Base-by-base conservation (phyloP, 1,140 invertebrate species). In the Pararge aegeria region DNA sequence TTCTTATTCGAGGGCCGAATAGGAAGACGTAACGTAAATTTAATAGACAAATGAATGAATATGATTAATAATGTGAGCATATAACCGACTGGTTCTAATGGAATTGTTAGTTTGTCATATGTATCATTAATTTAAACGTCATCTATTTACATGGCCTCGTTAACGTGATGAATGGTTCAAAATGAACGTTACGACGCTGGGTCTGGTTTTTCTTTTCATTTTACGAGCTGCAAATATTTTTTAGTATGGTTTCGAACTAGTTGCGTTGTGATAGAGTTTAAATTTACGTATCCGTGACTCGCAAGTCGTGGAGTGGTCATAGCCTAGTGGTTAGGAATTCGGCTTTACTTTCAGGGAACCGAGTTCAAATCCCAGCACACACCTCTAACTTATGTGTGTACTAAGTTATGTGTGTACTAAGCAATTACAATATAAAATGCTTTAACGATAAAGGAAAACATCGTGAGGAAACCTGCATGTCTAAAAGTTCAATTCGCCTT, bases 71-170 rank as follows among this genome's bases (percentile, higher is more conserved):
- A 63, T n/a, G 58, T 55, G 51, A 27, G 52, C 68, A 63, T 70
- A 68, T 68, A 58, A 64, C 55, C 48, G 65, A 57, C 49, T 59
- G 66, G 64, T 66, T 68, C 52, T 58, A 58, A 80, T 78, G 66
- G 69, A 78, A 64, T 75, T 77, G 70, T 77, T 74, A 70, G 73
- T 75, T 74, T 74, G 75, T 76, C 73, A 73, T 59, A 68, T 59
- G 53, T 38, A 71, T 78, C 76, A 83, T 80, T 75, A 74, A 79
- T 80, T 69, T 61, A 63, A 56, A 20, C 55, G 63, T 42, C 48
- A 50, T 63, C 44, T 60, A 65, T 68, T 72, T 61, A 63, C 61
- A 68, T 63, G 63, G 55, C 64, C 61, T 58, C 50, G 61, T 55
- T 59, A 40, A 30, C 24, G 48, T 64, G 61, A 68, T 70, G 46